A percentile compares a stretch with the other conserved stretches of the same genome.
phyloP scores from a whole-genome alignment of 2,888 invertebrate species.

The Drosophila paramelanica region DNA sequence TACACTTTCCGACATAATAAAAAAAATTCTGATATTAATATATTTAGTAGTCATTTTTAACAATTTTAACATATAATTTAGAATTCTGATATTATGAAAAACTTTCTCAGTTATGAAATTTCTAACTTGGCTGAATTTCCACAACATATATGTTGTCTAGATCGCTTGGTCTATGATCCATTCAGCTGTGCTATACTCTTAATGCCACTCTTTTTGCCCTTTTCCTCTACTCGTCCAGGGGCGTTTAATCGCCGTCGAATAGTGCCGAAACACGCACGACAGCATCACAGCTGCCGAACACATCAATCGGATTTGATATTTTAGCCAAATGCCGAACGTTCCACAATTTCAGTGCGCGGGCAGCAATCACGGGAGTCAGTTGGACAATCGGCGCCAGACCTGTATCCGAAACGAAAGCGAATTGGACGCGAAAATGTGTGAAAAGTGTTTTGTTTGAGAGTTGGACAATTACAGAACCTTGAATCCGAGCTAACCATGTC shows the following conservation, averaged over 20 bases:
- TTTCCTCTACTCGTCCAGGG: not conserved
- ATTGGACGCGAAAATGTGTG: conserved; percentile 47
- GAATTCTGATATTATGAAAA: too few relatives aligned
- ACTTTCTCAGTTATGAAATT: too few relatives aligned
- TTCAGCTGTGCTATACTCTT: too few relatives aligned
- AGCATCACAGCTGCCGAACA: conserved; percentile 46
- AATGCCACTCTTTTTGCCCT: too few relatives aligned
- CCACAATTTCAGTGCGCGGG: conserved; percentile 54
- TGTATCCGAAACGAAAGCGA: not conserved
- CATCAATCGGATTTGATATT: conserved; percentile 56
- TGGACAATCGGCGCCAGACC: conserved; percentile 20
- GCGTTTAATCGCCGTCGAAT: not conserved
- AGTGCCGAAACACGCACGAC: conserved; percentile 33
- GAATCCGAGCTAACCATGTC: conserved; percentile 32
- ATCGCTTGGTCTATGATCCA: too few relatives aligned
- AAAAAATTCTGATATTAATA: conserved; percentile 20
- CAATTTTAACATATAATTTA: too few relatives aligned
- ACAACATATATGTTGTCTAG: not conserved
- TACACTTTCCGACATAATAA: conserved; percentile 29
- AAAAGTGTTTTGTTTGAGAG: conserved; percentile 46
- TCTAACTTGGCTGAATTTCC: not conserved
- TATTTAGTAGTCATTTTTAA: conserved; percentile 15
- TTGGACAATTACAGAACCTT: conserved; percentile 64
- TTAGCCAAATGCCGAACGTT: conserved; percentile 24
- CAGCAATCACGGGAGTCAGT: conserved; percentile 66